Evolutionary conservation across 2,113 vertebrate species (phyloP).

Genomic region (Corydoras maculifer): DNA sequence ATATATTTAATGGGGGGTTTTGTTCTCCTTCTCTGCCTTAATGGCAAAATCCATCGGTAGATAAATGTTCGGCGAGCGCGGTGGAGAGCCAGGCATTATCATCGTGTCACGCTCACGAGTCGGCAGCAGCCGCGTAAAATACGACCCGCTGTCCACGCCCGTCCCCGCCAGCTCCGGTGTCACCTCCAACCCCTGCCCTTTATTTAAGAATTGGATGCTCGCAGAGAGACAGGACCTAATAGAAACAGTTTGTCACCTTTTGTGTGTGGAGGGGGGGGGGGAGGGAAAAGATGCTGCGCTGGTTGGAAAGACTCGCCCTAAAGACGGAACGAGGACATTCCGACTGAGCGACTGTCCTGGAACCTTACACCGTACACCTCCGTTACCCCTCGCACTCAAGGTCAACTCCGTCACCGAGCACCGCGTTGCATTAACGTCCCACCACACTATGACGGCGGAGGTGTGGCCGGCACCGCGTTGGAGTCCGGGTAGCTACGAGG

Average conservation of each 20-base stretch:
- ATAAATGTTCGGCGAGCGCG: constrained; percentile 30
- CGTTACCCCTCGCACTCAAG: too few species aligned
- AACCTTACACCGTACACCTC: too few species aligned
- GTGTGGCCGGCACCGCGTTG: too few species aligned
- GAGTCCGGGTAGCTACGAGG: too few species aligned
- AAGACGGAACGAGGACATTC: too few species aligned
- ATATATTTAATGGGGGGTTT: constrained; percentile 35
- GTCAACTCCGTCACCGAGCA: too few species aligned
- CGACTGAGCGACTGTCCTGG: too few species aligned
- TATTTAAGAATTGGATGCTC: constrained; percentile 38
- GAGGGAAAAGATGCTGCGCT: background rate
- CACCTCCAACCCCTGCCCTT: constrained; percentile 36
- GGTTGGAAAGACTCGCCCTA: too few species aligned
- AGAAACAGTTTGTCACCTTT: constrained; percentile 37
- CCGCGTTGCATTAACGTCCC: too few species aligned
- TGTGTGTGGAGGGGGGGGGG: constrained; percentile 27
- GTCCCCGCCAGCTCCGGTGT: constrained; percentile 24
- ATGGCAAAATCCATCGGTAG: constrained; percentile 37
- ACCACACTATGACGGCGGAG: too few species aligned
- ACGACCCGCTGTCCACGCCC: constrained; percentile 23
- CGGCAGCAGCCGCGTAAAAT: constrained; percentile 34
- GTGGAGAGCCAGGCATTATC: constrained; percentile 32
- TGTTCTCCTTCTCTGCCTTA: constrained; percentile 31
- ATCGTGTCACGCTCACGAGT: constrained; percentile 28
- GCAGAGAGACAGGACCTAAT: constrained; percentile 33